Evolutionary conservation across 2,113 vertebrate species (phyloP).

Genomic region (Mesocricetus auratus): DNA sequence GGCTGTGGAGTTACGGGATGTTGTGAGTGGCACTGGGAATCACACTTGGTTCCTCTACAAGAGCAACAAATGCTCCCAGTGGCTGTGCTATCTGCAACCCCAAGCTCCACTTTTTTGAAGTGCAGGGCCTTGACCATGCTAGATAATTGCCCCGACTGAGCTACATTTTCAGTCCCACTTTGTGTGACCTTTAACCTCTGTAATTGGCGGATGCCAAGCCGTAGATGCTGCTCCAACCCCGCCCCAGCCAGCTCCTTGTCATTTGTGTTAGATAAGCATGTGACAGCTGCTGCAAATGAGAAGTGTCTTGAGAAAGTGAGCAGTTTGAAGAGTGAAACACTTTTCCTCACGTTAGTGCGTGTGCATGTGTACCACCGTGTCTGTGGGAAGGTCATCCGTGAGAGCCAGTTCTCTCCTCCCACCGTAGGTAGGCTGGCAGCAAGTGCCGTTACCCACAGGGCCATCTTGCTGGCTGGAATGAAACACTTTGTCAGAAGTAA

Average conservation of each 20-base stretch:
- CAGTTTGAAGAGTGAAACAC: neutral
- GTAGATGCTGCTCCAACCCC: too few relatives aligned
- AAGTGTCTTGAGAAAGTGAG: constrained; percentile 4
- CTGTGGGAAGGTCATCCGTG: neutral
- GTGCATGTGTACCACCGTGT: neutral
- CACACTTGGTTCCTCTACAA: neutral
- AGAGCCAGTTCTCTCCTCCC: neutral
- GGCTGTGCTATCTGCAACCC: neutral
- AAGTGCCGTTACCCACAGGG: neutral
- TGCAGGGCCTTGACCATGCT: neutral
- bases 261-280: neutral
- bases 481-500: neutral
- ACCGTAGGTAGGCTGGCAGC: neutral
- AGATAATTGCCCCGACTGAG: neutral
- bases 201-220: accelerated
- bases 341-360: neutral
- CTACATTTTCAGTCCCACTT: neutral
- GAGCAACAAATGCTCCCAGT: neutral
- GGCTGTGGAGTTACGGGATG: neutral
- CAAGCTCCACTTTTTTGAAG: neutral
- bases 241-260: neutral
- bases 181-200: neutral
- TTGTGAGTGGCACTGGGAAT: neutral
- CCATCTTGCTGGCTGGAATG: neutral
- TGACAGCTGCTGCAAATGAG: neutral